phyloP scores from a whole-genome alignment of 2,113 vertebrate species.

The Nycticorax nycticorax region DNA sequence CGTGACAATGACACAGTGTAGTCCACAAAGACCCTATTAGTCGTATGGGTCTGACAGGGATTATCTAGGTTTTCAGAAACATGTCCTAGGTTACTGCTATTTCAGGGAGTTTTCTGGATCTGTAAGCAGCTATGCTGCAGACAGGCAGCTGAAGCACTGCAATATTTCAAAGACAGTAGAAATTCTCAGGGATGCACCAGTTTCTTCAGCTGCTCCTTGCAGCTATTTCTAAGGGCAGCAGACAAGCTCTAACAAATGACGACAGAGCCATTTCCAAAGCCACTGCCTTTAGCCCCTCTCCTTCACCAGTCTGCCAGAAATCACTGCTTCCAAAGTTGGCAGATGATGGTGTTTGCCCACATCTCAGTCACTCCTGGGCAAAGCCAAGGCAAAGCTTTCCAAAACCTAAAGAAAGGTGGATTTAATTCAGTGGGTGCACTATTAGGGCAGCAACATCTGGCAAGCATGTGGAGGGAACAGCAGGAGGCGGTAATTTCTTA shows the following conservation, averaged over 20 bases:
- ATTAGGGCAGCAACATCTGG: neutral
- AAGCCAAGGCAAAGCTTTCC: neutral
- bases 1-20: neutral
- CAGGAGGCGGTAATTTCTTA: neutral
- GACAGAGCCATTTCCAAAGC: neutral
- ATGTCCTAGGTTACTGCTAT: neutral
- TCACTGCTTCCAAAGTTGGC: neutral
- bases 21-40: neutral
- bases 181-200: neutral
- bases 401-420: neutral
- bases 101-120: neutral
- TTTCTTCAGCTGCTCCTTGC: neutral
- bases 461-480: neutral
- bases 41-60: neutral
- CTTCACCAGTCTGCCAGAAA: neutral
- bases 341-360: neutral
- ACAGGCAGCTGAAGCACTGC: neutral
- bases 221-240: neutral
- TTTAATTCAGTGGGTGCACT: neutral
- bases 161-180: neutral
- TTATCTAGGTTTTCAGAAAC: constrained; percentile 23
- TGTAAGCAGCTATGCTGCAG: neutral
- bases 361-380: neutral
- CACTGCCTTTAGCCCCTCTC: neutral
- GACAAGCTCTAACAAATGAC: neutral